Evolutionary conservation across 1,140 invertebrate genomes (phyloP).

Genomic region (Anastrepha obliqua): DNA sequence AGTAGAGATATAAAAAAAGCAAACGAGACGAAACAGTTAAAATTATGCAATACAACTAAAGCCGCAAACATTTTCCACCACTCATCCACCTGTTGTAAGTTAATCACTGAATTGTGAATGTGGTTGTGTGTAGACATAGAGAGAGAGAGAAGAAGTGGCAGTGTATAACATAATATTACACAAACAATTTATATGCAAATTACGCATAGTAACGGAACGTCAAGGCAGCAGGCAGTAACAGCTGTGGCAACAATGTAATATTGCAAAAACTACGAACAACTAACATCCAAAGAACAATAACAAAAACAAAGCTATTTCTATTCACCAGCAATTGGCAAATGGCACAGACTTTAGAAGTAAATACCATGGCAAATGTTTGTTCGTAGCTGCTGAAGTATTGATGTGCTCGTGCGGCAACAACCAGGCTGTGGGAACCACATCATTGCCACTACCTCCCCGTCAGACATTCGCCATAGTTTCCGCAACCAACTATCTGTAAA

Average conservation of each 20-base stretch:
- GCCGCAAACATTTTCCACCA: conserved; percentile 30
- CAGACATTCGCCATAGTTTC: not conserved
- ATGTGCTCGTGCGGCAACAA: not conserved
- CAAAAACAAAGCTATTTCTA: not conserved
- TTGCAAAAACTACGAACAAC: not conserved
- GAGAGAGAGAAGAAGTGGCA: not conserved
- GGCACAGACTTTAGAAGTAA: not conserved
- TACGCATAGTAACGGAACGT: conserved; percentile 8
- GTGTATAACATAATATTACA: conserved; percentile 9
- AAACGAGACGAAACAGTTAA: conserved; percentile 44
- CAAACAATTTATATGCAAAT: conserved; percentile 51
- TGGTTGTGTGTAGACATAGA: not conserved
- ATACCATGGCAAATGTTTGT: not conserved
- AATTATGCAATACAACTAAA: conserved; percentile 49
- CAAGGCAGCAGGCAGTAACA: not conserved
- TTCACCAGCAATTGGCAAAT: not conserved
- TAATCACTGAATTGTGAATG: not conserved
- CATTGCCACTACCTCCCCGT: not conserved
- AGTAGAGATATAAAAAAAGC: not conserved
- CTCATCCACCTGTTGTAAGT: conserved; percentile 42
- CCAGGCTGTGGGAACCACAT: not conserved
- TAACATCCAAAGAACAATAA: not conserved
- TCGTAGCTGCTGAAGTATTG: not conserved
- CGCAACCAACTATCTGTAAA: not conserved
- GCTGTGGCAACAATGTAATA: not conserved